Evolutionary conservation across 1,140 invertebrate genomes (phyloP).

Genomic region (Ptiloglossa arizonensis): DNA sequence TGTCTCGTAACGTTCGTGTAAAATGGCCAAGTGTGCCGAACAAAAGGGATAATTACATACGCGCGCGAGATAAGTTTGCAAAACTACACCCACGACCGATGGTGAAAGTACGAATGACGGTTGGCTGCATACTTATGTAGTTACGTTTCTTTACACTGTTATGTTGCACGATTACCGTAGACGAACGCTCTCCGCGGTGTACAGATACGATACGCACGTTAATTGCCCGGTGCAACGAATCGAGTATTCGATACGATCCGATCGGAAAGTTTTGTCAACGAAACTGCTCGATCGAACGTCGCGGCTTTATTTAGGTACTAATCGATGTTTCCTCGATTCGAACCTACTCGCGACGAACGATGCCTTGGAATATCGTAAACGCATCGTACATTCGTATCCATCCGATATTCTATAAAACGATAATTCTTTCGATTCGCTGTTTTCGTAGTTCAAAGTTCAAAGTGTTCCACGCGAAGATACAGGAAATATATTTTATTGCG

Average conservation of each 20-base stretch:
- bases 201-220: slow-evolving; percentile 8
- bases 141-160: slow-evolving; percentile 59
- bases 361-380: neutral
- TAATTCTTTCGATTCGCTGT: neutral
- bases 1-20: neutral
- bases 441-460: neutral
- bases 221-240: slow-evolving; percentile 12
- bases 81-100: slow-evolving; percentile 62
- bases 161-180: slow-evolving; percentile 44
- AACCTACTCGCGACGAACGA: neutral
- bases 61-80: slow-evolving; percentile 49
- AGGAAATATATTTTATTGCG: neutral
- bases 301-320: too few species aligned
- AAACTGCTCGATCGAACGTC: too few species aligned
- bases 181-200: slow-evolving; percentile 34
- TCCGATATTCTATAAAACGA: neutral
- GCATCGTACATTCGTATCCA: neutral
- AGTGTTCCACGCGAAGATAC: neutral
- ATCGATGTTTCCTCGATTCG: too few species aligned
- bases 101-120: slow-evolving; percentile 67
- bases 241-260: neutral
- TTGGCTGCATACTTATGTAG: slow-evolving; percentile 62
- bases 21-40: slow-evolving; percentile 14
- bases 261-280: too few species aligned
- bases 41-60: slow-evolving; percentile 49